Evolutionary conservation across 2,797 vertebrate species (phyloP).

Genomic region (Lacerta bilineata): DNA sequence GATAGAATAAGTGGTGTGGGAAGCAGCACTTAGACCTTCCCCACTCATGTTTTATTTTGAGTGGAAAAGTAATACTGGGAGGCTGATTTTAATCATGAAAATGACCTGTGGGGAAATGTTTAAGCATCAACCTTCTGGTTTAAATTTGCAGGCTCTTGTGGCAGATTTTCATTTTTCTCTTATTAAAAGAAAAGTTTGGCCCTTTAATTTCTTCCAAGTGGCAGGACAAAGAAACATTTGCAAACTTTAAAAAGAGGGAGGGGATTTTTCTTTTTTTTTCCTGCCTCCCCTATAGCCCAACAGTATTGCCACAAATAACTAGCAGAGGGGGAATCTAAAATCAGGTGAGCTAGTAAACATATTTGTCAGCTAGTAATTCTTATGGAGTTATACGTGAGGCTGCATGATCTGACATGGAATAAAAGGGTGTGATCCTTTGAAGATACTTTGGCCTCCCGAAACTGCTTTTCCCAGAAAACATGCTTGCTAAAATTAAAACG

Average conservation of each 20-base stretch:
- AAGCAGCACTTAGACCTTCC: background rate
- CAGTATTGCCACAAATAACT: background rate
- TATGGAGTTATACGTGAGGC: background rate
- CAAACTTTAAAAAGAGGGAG: background rate
- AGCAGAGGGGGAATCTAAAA: background rate
- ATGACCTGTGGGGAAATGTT: background rate
- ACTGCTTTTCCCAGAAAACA: too few species aligned
- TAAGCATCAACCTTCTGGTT: background rate
- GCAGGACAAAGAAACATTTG: background rate
- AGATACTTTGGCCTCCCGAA: background rate
- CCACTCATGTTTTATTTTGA: background rate
- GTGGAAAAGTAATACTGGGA: background rate
- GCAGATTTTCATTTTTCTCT: background rate
- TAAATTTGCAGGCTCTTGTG: background rate
- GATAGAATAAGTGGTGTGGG: background rate
- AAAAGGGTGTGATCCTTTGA: background rate
- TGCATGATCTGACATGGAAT: background rate
- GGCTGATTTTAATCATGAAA: constrained; percentile 1
- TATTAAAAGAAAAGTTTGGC: background rate
- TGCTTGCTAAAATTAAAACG: background rate
- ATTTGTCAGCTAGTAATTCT: background rate
- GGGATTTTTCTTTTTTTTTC: too few species aligned
- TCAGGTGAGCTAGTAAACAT: background rate
- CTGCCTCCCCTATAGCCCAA: background rate
- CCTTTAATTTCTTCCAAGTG: background rate